Conservation (phyloP, 2,113 vertebrate genomes). For the Andinoacara biseriatus region DNA sequence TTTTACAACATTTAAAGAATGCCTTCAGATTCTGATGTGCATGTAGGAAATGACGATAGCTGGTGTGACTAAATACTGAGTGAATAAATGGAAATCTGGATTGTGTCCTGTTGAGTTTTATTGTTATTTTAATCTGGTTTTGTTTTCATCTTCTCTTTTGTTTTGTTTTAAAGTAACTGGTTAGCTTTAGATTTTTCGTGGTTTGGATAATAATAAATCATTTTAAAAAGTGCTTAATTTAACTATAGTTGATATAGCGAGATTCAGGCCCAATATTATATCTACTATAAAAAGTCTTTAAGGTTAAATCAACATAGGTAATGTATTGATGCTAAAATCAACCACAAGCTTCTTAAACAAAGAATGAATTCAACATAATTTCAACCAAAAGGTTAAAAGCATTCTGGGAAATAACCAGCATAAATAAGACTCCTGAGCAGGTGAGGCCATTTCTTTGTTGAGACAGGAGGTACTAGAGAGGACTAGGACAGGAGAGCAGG, state of each 20-base stretch:
- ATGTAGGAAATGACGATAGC: background rate
- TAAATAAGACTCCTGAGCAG: background rate
- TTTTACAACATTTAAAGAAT: fast-evolving
- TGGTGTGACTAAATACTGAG: background rate
- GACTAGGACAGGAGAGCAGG: fast-evolving
- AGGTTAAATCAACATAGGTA: no score
- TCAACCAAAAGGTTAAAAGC: background rate
- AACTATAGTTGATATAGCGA: no score
- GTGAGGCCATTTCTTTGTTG: background rate
- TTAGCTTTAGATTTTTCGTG: background rate
- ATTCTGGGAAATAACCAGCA: background rate
- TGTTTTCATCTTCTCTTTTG: background rate
- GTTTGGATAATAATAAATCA: background rate
- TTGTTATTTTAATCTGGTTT: no score
- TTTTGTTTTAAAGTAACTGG: background rate
- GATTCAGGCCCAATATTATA: no score
- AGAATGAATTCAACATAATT: background rate
- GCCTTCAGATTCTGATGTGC: background rate
- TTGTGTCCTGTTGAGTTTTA: no score
- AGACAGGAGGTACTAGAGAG: background rate
- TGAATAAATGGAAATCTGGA: background rate
- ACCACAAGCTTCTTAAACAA: background rate
- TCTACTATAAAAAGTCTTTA: background rate
- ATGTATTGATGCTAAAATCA: background rate
- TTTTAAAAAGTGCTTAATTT: background rate